A percentile compares a stretch with the other conserved stretches of the same genome.
Evolutionary conservation across 2,797 vertebrate genomes (phyloP).

Genomic region (Sebastes paucispinis): DNA sequence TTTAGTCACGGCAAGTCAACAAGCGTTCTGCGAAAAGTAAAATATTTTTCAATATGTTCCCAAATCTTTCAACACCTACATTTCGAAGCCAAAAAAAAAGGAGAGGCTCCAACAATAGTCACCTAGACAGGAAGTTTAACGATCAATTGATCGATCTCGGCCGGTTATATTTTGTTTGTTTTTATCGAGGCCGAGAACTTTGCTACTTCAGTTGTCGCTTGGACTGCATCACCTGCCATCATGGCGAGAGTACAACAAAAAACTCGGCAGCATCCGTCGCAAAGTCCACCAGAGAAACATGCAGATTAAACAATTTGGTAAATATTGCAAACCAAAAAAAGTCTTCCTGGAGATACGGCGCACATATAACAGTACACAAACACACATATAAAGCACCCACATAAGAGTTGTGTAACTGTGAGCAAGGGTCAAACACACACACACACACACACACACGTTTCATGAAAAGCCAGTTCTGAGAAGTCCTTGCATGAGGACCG

Average conservation of each 20-base stretch:
- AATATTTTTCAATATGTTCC: conserved; percentile 4
- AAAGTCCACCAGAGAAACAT: conserved; percentile 44
- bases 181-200: conserved; percentile 28
- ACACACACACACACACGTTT: conserved; percentile 37
- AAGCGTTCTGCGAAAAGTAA: neutral
- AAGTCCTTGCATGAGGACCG: conserved; percentile 62
- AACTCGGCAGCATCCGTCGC: conserved; percentile 37
- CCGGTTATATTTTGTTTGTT: conserved; percentile 49
- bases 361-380: conserved; percentile 49
- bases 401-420: conserved; percentile 62
- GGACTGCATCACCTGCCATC: conserved; percentile 36
- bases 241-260: conserved; percentile 3
- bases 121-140: conserved; percentile 33
- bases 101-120: conserved; percentile 26
- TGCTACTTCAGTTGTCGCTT: conserved; percentile 36
- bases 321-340: conserved; percentile 41
- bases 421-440: conserved; percentile 60
- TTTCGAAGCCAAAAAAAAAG: conserved; percentile 10
- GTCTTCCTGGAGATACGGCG: conserved; percentile 28
- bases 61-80: conserved; percentile 1
- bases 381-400: conserved; percentile 48
- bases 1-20: conserved; percentile 22
- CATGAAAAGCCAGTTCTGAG: conserved; percentile 64
- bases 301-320: conserved; percentile 27
- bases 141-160: conserved; percentile 53